These are phyloP conservation scores for Xestia c-nigrum DNA, from an alignment of 2,888 invertebrate genomes.

Conservation along the genomic window DNA sequence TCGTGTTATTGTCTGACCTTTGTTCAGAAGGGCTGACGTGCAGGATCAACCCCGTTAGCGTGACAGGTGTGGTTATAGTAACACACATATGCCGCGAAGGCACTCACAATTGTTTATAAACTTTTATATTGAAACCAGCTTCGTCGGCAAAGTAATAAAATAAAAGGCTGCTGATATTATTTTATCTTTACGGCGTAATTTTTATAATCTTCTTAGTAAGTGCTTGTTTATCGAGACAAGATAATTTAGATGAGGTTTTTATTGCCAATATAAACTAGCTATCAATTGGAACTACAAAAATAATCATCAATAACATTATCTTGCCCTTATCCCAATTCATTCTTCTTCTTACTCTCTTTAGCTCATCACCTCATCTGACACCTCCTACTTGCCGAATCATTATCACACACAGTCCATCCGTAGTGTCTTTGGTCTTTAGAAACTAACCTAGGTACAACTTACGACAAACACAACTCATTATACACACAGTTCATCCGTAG, in stretches of 20 bases:
- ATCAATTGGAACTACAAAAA: not conserved
- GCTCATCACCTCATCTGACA: too few species aligned
- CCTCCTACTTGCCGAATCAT: too few species aligned
- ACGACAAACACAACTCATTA: too few species aligned
- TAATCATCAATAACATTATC: too few species aligned
- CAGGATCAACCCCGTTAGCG: slow-evolving; percentile 55
- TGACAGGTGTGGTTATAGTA: slow-evolving; percentile 62
- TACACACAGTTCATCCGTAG: too few species aligned
- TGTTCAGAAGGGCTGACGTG: slow-evolving; percentile 68
- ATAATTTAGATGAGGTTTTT: slow-evolving; percentile 19
- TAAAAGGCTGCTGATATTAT: slow-evolving; percentile 22
- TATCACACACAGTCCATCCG: too few species aligned
- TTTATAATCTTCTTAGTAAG: slow-evolving; percentile 18
- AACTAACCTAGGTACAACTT: too few species aligned
- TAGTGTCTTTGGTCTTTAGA: too few species aligned
- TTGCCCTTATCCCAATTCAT: too few species aligned
- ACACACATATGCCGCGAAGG: slow-evolving; percentile 32
- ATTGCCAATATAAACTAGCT: not conserved
- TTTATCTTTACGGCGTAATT: slow-evolving; percentile 12
- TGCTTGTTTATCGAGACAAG: slow-evolving; percentile 11
- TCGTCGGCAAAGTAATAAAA: slow-evolving; percentile 40
- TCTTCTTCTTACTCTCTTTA: too few species aligned
- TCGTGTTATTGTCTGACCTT: slow-evolving; percentile 74
- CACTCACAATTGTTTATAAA: slow-evolving; percentile 52
- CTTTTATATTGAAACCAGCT: slow-evolving; percentile 26